These are phyloP conservation scores for Drosophila ezoana DNA, from an alignment of 2,888 invertebrate genomes.

Conservation along the genomic window DNA sequence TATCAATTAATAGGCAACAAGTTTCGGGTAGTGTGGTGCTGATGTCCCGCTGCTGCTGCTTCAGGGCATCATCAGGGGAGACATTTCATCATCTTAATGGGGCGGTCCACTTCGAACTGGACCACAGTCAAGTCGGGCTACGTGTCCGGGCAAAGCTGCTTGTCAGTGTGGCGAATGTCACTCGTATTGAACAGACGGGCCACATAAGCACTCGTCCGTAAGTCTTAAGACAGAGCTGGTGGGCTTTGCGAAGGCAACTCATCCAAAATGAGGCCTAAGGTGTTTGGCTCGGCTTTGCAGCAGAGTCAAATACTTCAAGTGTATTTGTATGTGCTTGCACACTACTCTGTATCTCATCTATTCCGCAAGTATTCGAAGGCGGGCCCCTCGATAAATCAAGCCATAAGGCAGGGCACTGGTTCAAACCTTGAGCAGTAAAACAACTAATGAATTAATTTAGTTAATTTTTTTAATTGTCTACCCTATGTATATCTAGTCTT, in stretches of 20 bases:
- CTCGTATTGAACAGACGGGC: slow-evolving; percentile 24
- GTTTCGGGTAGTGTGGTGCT: slow-evolving; percentile 27
- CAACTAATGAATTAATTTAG: no score
- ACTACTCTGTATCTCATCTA: no score
- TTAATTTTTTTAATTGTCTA: no score
- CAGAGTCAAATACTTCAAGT: slow-evolving; percentile 18
- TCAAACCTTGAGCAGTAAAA: no score
- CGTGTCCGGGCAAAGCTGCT: slow-evolving; percentile 28
- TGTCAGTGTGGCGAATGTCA: slow-evolving; percentile 39
- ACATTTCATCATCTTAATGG: slow-evolving; percentile 73
- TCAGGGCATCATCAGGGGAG: slow-evolving; percentile 34
- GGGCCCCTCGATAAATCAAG: background rate
- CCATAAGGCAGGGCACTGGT: no score
- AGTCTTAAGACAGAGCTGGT: slow-evolving; percentile 18
- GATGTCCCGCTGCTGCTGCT: background rate
- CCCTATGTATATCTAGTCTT: no score
- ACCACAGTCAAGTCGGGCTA: slow-evolving; percentile 12
- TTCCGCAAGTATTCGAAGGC: background rate
- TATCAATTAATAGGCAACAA: slow-evolving; percentile 78
- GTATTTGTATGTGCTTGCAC: slow-evolving; percentile 15
- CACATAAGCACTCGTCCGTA: slow-evolving; percentile 26
- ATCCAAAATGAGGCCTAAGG: slow-evolving; percentile 29
- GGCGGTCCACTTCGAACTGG: slow-evolving; percentile 36
- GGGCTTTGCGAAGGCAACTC: slow-evolving; percentile 1
- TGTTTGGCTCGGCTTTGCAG: slow-evolving; percentile 32